A percentile compares a stretch with the other conserved stretches of the same genome.
Conservation (phyloP, 1,140 invertebrate species). For the Camponotus pennsylvanicus region DNA sequence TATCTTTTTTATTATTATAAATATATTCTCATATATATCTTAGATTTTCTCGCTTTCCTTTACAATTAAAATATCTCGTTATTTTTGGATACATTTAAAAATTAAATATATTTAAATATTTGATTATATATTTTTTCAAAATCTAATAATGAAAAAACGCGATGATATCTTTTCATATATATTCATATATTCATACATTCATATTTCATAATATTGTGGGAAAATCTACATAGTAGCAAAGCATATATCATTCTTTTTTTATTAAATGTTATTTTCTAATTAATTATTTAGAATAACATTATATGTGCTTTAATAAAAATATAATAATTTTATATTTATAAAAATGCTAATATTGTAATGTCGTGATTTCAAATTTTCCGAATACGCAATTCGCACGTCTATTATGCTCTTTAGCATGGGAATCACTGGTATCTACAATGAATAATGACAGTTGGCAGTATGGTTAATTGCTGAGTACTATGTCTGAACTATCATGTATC, state of each 20-base stretch:
- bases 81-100: neutral
- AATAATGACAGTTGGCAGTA: slow-evolving; percentile 32
- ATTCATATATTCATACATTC: no score
- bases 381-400: slow-evolving; percentile 5
- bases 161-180: no score
- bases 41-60: neutral
- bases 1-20: neutral
- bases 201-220: no score
- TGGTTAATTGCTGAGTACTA: slow-evolving; percentile 38
- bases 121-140: no score
- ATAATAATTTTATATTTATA: neutral
- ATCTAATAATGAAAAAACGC: no score
- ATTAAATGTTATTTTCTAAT: slow-evolving; percentile 6
- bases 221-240: neutral
- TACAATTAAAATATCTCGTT: neutral
- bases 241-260: neutral
- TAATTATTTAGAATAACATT: neutral
- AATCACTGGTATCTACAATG: slow-evolving; percentile 18
- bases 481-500: slow-evolving; percentile 13
- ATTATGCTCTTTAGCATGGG: neutral
- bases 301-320: slow-evolving; percentile 15
- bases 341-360: neutral
- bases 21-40: neutral
- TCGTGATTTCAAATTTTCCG: slow-evolving; percentile 19
- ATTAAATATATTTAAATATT: no score